phyloP scores from a whole-genome alignment of 2,888 invertebrate species.

The Papilio protenor region DNA sequence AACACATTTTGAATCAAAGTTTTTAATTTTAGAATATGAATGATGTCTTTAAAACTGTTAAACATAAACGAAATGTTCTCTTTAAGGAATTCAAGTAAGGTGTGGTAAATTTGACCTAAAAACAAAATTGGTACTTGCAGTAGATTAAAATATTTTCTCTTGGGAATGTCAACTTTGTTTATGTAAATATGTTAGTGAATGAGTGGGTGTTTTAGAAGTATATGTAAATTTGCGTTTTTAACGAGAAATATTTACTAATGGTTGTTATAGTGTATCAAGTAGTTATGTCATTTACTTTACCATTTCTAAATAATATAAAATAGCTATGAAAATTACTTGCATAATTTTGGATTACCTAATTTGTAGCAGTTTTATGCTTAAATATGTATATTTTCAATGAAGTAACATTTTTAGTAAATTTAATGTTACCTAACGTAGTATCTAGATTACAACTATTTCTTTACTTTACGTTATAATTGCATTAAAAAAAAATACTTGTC shows the following conservation, averaged over 20 bases:
- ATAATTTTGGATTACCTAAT: neutral
- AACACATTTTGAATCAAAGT: no score
- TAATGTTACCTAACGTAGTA: no score
- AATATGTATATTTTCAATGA: neutral
- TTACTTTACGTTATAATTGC: no score
- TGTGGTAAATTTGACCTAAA: conserved; percentile 25
- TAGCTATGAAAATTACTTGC: neutral
- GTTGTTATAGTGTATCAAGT: neutral
- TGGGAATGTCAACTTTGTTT: conserved; percentile 29
- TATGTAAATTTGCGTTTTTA: conserved; percentile 25
- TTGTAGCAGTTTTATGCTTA: neutral
- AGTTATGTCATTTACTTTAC: neutral
- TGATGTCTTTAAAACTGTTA: no score
- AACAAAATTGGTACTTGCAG: conserved; percentile 25
- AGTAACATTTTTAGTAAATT: no score
- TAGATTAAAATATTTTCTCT: conserved; percentile 40
- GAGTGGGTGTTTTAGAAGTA: conserved; percentile 19
- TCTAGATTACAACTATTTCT: no score
- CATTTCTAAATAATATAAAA: neutral
- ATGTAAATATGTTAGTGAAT: conserved; percentile 23
- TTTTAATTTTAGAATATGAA: no score
- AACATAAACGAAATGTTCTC: no score
- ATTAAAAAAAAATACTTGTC: neutral
- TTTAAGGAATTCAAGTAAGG: conserved; percentile 4
- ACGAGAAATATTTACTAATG: conserved; percentile 5